Base-by-base conservation (phyloP, 1,140 invertebrate species). In the Caenorhabditis elegans region DNA sequence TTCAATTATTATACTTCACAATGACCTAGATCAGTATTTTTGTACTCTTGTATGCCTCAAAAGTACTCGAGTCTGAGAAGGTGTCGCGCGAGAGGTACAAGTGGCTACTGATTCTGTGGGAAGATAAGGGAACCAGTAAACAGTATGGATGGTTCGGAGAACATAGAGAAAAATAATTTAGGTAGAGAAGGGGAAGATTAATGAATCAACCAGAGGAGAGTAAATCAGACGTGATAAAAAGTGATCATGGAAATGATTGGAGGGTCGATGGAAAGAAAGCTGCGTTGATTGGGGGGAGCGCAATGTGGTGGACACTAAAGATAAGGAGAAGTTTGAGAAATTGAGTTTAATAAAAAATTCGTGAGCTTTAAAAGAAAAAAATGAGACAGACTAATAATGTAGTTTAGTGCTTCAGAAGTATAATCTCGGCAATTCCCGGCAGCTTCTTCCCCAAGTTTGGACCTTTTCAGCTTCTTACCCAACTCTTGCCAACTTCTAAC, bases 191-290 rank as follows among this genome's bases (percentile, higher is more conserved):
- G 60, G n/a, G 34, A 70, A 19, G 34, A 70, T 70, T 70, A 70
- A 70, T 70, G 60, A 70, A 70, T 70, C 60, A 70, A 70, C 39
- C 60, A 70, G 60, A 17, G 60, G n/a, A 70, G 60, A 70, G 60
- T 70, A 70, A 70, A 70, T 70, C 60, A 70, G 60, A 39, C 60
- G 60, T 70, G 60, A 70, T 70, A 70, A 70, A 70, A 70, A 70
- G 34, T 70, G 60, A 70, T 34, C 60, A 70, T 70, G 60, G 60
- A 70, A 70, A 70, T 70, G 10, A 6, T 13, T n/a, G n/a, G n/a
- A 22, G 26, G n/a, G n/a, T n/a, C n/a, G n/a, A 24, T 11, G 13
- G 26, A 34, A 43, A 22, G 34, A 43, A 39, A 24, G 34, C 31
- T 70, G 60, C 19, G 34, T 36, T 17, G 26, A 34, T 34, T 24